Conservation (phyloP, 2,888 invertebrate genomes). For the Leucophenga montana region DNA sequence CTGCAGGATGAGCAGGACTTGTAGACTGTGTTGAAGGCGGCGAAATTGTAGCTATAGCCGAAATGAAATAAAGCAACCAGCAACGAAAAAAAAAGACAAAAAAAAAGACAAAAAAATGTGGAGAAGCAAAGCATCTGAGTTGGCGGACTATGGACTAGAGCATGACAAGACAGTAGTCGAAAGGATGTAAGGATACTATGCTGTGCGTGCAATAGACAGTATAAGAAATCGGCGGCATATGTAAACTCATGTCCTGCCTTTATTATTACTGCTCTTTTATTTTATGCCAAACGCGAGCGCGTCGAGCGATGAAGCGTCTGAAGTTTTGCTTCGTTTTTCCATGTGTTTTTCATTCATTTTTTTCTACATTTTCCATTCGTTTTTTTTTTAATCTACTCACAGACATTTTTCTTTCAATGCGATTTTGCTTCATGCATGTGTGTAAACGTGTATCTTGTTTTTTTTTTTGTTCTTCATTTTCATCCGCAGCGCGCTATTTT, state of each 20-base stretch:
- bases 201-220: conserved; percentile 34
- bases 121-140: neutral
- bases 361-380: conserved; percentile 24
- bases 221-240: conserved; percentile 27
- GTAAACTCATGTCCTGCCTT: conserved; percentile 43
- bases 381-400: conserved; percentile 57
- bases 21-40: neutral
- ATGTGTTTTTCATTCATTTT: conserved; percentile 1
- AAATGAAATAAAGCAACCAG: conserved; percentile 11
- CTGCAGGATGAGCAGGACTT: no score
- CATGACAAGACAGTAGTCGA: neutral
- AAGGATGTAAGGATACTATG: neutral
- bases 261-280: conserved; percentile 57
- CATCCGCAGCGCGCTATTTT: conserved; percentile 42
- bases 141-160: neutral
- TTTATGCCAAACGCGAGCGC: conserved; percentile 9
- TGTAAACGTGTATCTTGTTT: conserved; percentile 7
- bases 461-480: neutral
- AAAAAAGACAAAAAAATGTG: neutral
- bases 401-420: conserved; percentile 63
- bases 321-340: no score
- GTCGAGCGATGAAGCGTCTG: neutral
- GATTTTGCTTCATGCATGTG: conserved; percentile 23
- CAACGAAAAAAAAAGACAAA: neutral
- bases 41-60: neutral